phyloP scores from a whole-genome alignment of 2,797 vertebrate species.

The Alfaro cultratus region DNA sequence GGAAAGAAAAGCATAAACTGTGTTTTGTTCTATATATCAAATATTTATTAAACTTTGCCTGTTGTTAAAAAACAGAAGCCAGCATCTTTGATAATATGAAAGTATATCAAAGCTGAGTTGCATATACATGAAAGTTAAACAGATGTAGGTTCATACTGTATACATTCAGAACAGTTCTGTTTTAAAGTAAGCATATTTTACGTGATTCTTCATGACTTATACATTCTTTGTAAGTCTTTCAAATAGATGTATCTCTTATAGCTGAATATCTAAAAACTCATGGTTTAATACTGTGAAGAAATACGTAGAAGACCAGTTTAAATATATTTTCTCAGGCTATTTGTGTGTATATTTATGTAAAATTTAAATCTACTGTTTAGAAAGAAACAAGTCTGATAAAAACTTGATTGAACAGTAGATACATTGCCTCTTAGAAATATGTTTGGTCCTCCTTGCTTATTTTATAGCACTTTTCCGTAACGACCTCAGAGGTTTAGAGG shows the following conservation, averaged over 20 bases:
- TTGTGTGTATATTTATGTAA: not conserved
- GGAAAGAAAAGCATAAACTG: not conserved
- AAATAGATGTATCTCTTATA: not conserved
- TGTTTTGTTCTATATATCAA: not conserved
- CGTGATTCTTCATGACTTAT: not conserved
- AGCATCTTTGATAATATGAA: not conserved
- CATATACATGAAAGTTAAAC: not conserved
- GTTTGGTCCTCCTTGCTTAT: not conserved
- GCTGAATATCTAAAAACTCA: not conserved
- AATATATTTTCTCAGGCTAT: not conserved
- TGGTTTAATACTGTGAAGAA: not conserved
- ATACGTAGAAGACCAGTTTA: not conserved
- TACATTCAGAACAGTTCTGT: not conserved
- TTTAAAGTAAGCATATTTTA: not conserved
- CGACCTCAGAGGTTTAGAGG: not conserved
- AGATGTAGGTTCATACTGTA: not conserved
- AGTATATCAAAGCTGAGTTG: not conserved
- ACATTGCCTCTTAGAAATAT: not conserved
- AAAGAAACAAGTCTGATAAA: not conserved
- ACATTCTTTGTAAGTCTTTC: not conserved
- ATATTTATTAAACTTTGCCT: not conserved
- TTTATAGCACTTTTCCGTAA: not conserved
- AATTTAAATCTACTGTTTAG: not conserved
- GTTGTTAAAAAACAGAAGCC: not conserved
- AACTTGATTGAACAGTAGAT: not conserved